Evolutionary conservation across 2,113 vertebrate genomes (phyloP), one percentile per base, ranked within the genome.

Genomic region (Chaetura pelagica): DNA sequence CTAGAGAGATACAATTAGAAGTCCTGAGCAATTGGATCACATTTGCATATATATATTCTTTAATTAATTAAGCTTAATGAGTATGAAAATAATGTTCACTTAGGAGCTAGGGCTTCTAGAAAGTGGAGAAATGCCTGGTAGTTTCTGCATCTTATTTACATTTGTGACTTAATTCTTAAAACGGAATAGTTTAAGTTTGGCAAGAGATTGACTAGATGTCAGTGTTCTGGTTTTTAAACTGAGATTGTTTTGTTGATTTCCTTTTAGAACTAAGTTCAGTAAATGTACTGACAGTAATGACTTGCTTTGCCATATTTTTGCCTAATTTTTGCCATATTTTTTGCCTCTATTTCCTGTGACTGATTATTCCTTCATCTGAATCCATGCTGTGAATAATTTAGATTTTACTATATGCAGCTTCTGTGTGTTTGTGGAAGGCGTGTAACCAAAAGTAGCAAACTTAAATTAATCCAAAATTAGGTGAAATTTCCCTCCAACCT

Each of bases 21-120:
- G 64, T 81, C 68, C 52, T 71, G 51, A 62, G 54, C 86, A 78
- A 84, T 9, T 74, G 48, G 22, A 30, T 87, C 75, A 84, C 72
- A 51, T 89, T 83, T 68, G 86, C 66, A 72, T 10, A 23, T 68
- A 77, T 78, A 68, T 89, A 10, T 64, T 94, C 58, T 86, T 77
- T 71, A 87, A 84, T 77, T 71, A 87, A 84, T 90, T 86, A 86
- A 58, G n/a, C 61, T 89, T 80, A 40, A 68, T 91, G 34, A 68
- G 46, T 74, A 48, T 63, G 46, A 44, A 62, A 74, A 72, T 29
- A 63, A 81, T 52, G 44, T 57, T 73, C 75, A 32, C 15, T 57
- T 79, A 72, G 32, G 23, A 88, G 32, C 35, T 72, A 35, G 24
- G 51, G 21, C 54, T 89, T n/a, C 29, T 59, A 57, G 51, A 23